Evolutionary conservation across 2,113 vertebrate species (phyloP), one percentile per base, ranked within the genome.

Genomic region (Abramis brama): DNA sequence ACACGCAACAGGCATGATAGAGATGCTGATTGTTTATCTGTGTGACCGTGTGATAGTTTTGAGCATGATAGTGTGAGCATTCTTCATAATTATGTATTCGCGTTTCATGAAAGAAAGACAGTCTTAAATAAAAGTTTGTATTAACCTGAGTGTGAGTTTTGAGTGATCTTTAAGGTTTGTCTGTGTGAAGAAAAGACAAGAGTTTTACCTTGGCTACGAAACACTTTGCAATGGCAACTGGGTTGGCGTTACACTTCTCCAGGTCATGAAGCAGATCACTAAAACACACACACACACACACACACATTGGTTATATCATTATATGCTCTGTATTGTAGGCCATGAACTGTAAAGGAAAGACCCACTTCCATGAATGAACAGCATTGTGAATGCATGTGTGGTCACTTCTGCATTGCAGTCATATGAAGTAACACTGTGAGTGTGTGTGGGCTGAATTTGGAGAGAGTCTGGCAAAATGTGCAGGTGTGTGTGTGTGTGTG

Each of bases 141-240:
- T 36, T 21, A 33, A 68, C 86, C 36, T 11, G 52, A 55, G 83
- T 77, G 66, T 85, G 52, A 82, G 43, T 23, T 57, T 23, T 66
- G 45, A 75, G 45, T 76, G 45, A n/a, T 43, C 19, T 21, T 57
- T 57, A 15, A 17, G 25, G 13, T 66, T 70, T 70, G 68, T 19
- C 39, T 45, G 11, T 13, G 23, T 45, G 39, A 47, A 47, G 23
- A 88, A 17, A 50, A 74, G 71, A 25, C 2, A 68, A 6, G 73
- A 66, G 60, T 55, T 93, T 95, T 96, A 99, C 98, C 97, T 99
- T 99, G 86, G 97, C 98, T 87, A 99, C 98, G 86, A 99, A 97
- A 86, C 96, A 97, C 86, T 97, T 96, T 47, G 97, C 97, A 88
- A 97, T 97, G 87, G 96, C 96, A 88, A 97, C 97, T 45, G 96